Base-by-base conservation (phyloP, 2,113 vertebrate genomes). In the Melanotaenia duboulayi region DNA sequence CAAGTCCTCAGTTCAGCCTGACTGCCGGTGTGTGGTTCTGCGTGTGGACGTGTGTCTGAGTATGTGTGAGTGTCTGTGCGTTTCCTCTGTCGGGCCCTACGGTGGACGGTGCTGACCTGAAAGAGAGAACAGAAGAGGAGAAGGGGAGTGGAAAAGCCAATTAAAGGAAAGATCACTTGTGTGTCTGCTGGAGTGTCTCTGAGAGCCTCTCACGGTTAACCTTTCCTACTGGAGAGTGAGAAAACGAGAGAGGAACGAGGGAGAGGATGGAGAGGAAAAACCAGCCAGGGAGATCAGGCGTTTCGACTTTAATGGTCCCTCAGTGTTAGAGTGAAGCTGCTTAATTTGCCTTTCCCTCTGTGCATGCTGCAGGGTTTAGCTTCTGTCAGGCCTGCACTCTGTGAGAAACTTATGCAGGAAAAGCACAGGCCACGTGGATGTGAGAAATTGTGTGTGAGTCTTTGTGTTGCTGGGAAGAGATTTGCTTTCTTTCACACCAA, bases 131-230 rank as follows among this genome's bases (percentile, higher is more conserved):
- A 87, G 86, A 82, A 58, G 76, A 83, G 71, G 69, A 80, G 81
- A 82, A 88, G 78, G 78, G 83, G 86, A 89, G 86, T 74, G 81
- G 88, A 83, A 88, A 85, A 92, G 92, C 92, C 93, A 95, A 94
- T 95, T 94, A 95, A 94, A 94, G 89, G 90, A 90, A 92, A 93
- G 90, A 94, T 94, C 93, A 94, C 92, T 94, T 91, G 82, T 90
- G 86, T 77, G 78, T 90, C 85, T 87, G 88, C 90, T 88, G 87
- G 92, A 92, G 92, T 89, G 91, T 91, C 89, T 91, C 88, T 82
- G 82, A 91, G 90, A 90, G 87, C 82, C 89, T 87, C 87, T 92
- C 92, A 89, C 85, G 25, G 89, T 90, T 93, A 93, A 92, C 92
- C 92, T 92, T 93, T 93, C 70, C 87, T 83, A 81, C 78, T 81